Conservation (phyloP, 2,888 invertebrate species). For the Xiphydria camelus region DNA sequence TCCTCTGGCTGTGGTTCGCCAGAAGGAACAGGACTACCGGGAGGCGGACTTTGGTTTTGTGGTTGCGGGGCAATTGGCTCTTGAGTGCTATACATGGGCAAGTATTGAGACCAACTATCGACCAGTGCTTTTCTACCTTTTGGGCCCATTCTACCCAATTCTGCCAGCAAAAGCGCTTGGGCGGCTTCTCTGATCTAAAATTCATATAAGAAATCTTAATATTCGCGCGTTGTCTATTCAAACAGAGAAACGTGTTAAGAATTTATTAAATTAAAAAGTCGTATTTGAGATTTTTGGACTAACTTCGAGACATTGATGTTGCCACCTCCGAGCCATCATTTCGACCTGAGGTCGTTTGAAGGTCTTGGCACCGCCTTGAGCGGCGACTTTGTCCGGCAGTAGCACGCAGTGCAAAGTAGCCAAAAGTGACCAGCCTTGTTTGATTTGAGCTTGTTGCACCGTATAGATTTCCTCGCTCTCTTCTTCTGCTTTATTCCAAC, state of each 20-base stretch:
- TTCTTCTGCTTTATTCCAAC: slow-evolving; percentile 75
- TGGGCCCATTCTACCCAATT: slow-evolving; percentile 82
- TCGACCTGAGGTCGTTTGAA: slow-evolving; percentile 97
- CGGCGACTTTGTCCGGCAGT: slow-evolving; percentile 88
- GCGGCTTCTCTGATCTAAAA: slow-evolving; percentile 84
- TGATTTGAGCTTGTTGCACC: slow-evolving; percentile 89
- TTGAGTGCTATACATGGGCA: slow-evolving; percentile 84
- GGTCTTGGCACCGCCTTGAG: slow-evolving; percentile 69
- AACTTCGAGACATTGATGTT: slow-evolving; percentile 97
- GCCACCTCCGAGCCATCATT: slow-evolving; percentile 97
- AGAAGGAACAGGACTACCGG: slow-evolving; percentile 51
- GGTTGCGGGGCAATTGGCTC: slow-evolving; percentile 76
- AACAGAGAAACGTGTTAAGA: slow-evolving; percentile 2
- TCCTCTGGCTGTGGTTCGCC: slow-evolving; percentile 66
- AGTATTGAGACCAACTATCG: slow-evolving; percentile 94
- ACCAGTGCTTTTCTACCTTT: slow-evolving; percentile 91
- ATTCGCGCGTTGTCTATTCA: neutral
- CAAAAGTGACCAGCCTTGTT: slow-evolving; percentile 95
- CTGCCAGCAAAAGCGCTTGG: slow-evolving; percentile 92
- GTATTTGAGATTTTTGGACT: slow-evolving; percentile 10
- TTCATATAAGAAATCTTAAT: slow-evolving; percentile 10
- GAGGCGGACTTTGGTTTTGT: slow-evolving; percentile 54
- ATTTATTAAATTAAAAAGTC: slow-evolving; percentile 5
- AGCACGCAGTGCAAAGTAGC: slow-evolving; percentile 96
- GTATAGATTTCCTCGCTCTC: slow-evolving; percentile 82